phyloP scores from a whole-genome alignment of 2,113 vertebrate genomes.

The Myotis yumanensis region DNA sequence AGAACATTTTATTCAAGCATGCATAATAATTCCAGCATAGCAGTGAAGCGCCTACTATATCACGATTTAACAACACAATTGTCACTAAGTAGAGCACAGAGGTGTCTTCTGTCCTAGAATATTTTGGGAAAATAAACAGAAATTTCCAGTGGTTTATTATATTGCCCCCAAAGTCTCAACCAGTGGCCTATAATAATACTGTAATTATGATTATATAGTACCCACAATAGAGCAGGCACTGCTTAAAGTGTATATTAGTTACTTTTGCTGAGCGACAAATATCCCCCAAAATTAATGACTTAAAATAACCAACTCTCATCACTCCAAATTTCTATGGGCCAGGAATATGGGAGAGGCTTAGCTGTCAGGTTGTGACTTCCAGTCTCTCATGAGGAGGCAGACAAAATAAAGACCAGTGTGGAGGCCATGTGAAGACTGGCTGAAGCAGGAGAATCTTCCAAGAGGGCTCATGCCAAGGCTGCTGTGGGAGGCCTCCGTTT shows the following conservation, averaged over 20 bases:
- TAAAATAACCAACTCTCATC: neutral
- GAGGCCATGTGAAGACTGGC: neutral
- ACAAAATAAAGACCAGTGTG: neutral
- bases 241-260: neutral
- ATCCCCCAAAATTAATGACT: neutral
- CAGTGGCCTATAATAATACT: neutral
- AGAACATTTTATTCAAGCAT: neutral
- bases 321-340: neutral
- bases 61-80: neutral
- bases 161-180: neutral
- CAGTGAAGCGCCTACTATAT: neutral
- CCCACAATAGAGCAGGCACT: neutral
- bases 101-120: neutral
- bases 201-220: neutral
- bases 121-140: neutral
- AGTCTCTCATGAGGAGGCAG: neutral
- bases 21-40: neutral
- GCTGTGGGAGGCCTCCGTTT: fast-evolving
- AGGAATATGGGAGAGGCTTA: neutral
- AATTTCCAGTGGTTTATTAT: neutral
- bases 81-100: neutral
- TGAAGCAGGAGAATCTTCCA: neutral
- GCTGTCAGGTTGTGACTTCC: neutral
- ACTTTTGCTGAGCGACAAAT: neutral
- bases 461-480: fast-evolving